Base-by-base conservation (phyloP, 1,140 invertebrate species). In the Holotrichia oblita region DNA sequence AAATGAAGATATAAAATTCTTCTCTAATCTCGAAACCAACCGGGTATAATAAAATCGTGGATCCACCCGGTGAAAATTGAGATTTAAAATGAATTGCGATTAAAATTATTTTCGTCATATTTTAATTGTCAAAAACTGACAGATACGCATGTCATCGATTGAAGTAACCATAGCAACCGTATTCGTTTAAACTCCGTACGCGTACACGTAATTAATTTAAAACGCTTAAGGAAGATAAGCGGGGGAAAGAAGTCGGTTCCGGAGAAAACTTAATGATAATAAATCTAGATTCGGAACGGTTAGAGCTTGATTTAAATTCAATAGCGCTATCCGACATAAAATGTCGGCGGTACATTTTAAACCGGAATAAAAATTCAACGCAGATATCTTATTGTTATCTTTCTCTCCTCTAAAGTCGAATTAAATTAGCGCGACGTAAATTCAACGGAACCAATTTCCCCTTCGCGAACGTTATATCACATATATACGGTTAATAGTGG, bases 381-480 rank as follows among this genome's bases (percentile, higher is more conserved):
- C 2, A 17, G 48, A 17, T 55, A 55, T 55, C 48, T 55, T 55
- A 55, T 55, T 55, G 48, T 55, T 55, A 55, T 55, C 48, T 55
- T 55, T 55, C 27, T 34, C 27, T 34, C 48, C 27, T 34, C 48
- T 55, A 55, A 55, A 55, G 48, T 55, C 48, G 48, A 55, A 55
- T 55, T 55, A 55, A 55, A 55, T 55, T 55, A 55, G 48, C 14
- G 14, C 48, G 48, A 55, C 48, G 48, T 55, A 55, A 55, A 55
- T 55, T 55, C 48, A 17, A 55, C 48, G 48, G 48, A n/a, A 17
- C 48, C 48, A 55, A 55, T 55, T 55, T 55, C 27, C 27, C 27
- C 1, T 48, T 48, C n/a, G n/a, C n/a, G 48, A 55, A 55, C 48
- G 48, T 72, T 72, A 72, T 72, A 40, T 72, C 64, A 72, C n/a